Evolutionary conservation across 1,140 invertebrate genomes (phyloP), one percentile per base, ranked within the genome.

Genomic region (Laupala kohalensis): DNA sequence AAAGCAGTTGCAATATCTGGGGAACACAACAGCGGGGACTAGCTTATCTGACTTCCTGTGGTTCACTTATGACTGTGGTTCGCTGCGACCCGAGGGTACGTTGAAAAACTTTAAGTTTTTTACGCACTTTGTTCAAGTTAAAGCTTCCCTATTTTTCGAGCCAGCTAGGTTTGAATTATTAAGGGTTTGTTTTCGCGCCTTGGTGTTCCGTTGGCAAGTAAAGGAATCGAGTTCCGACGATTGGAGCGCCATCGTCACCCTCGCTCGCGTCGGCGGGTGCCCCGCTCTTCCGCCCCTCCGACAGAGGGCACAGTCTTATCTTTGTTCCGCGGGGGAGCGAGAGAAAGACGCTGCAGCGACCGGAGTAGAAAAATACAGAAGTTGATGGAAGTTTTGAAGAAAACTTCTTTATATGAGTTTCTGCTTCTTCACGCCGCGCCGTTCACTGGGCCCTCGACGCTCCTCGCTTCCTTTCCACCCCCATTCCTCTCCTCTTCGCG

Each of bases 351-450:
- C 37, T 9, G 9, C 37, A 19, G 9, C 9, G 26, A 13, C 64
- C 26, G 23, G 26, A 69, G 25, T 19, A 25, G 53, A 70, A 70
- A 70, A 69, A 64, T 29, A 64, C 12, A 28, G 69, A 64, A 70
- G 27, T 70, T 70, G 69, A 70, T 70, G 69, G 69, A 25, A 70
- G 26, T 30, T 70, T 70, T 70, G 53, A 70, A 53, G 53, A 70
- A 70, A 70, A 70, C 65, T 72, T 72, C 65, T 72, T 72, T 72
- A 67, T 67, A 67, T 67, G 65, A 72, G 65, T 72, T 72, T 68
- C 65, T 72, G 65, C 64, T 30, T 72, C 37, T 72, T 72, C 30
- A 23, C 53, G 19, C 37, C 23, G 19, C 23, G 15, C 23, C 67
- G 9, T 37, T 53, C 63, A 6, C 5, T 70, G 12, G 64, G 64